Percentiles rank a stretch among this genome's conserved stretches.
phyloP scores from a whole-genome alignment of 2,888 invertebrate species.

The Clanis bilineata region DNA sequence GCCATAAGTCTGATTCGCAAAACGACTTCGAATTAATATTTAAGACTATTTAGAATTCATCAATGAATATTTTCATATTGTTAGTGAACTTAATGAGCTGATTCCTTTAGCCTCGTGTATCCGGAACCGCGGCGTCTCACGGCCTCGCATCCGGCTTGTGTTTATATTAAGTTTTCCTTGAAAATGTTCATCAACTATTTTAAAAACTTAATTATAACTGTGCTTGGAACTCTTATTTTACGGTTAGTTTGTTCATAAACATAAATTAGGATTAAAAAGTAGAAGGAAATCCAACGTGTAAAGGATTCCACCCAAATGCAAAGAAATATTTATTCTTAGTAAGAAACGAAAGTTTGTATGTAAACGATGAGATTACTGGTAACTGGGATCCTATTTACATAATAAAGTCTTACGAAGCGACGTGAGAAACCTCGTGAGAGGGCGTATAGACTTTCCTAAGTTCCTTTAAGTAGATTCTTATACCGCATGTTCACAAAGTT shows the following conservation, averaged over 20 bases:
- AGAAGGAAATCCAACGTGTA: background rate
- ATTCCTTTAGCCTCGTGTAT: constrained; percentile 31
- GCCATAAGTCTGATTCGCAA: background rate
- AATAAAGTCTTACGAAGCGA: background rate
- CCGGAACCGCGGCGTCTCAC: constrained; percentile 43
- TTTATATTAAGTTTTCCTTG: constrained; percentile 48
- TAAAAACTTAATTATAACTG: constrained; percentile 10
- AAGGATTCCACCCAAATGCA: background rate
- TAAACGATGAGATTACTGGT: background rate
- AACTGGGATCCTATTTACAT: background rate
- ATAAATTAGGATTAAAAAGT: background rate
- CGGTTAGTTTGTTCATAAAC: background rate
- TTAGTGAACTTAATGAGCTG: constrained; percentile 48
- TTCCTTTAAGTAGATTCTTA: background rate
- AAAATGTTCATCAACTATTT: constrained; percentile 29
- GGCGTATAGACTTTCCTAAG: background rate
- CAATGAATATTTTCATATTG: constrained; percentile 4
- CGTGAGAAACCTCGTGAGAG: background rate
- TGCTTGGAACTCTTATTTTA: background rate
- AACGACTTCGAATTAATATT: background rate
- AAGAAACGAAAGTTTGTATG: background rate
- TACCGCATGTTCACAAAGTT: background rate
- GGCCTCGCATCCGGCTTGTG: constrained; percentile 44
- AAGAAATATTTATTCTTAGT: background rate
- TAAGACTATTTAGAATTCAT: background rate